Evolutionary conservation across 2,888 invertebrate species (phyloP).

Genomic region (Drosophila hamatofila): DNA sequence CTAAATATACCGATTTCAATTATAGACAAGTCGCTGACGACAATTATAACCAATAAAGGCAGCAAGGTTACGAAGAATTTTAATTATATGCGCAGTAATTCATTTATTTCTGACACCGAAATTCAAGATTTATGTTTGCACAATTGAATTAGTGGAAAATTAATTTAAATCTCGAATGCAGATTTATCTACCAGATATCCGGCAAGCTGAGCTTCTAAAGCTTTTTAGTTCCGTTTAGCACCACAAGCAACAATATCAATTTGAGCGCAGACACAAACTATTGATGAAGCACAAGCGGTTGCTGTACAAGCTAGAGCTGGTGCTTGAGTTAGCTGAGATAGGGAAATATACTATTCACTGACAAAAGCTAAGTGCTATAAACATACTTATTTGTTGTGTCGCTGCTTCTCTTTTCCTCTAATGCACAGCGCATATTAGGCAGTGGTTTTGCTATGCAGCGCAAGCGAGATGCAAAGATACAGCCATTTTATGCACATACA

Average conservation of each 20-base stretch:
- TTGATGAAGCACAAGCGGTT: background rate
- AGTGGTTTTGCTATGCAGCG: background rate
- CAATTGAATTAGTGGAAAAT: slow-evolving; percentile 2
- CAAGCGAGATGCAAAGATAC: slow-evolving; percentile 34
- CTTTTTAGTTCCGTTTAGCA: background rate
- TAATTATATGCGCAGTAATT: slow-evolving; percentile 4
- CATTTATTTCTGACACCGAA: background rate
- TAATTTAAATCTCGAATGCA: background rate
- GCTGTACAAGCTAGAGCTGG: background rate
- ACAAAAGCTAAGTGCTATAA: slow-evolving; percentile 21
- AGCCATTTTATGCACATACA: slow-evolving; percentile 59
- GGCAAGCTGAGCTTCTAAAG: background rate
- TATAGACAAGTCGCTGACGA: slow-evolving; percentile 3
- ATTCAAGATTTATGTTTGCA: background rate
- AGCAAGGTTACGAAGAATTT: background rate
- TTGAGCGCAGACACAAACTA: background rate
- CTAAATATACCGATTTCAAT: slow-evolving; percentile 32
- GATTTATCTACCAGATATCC: background rate
- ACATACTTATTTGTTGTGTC: background rate
- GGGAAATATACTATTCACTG: slow-evolving; percentile 22
- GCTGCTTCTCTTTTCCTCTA: slow-evolving; percentile 37
- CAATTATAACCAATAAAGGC: background rate
- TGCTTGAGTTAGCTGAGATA: background rate
- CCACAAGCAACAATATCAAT: slow-evolving; percentile 19
- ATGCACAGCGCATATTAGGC: background rate